These are phyloP conservation scores for Antechinus stuartii DNA, from an alignment of 2,113 vertebrate genomes.

Conservation along the genomic window DNA sequence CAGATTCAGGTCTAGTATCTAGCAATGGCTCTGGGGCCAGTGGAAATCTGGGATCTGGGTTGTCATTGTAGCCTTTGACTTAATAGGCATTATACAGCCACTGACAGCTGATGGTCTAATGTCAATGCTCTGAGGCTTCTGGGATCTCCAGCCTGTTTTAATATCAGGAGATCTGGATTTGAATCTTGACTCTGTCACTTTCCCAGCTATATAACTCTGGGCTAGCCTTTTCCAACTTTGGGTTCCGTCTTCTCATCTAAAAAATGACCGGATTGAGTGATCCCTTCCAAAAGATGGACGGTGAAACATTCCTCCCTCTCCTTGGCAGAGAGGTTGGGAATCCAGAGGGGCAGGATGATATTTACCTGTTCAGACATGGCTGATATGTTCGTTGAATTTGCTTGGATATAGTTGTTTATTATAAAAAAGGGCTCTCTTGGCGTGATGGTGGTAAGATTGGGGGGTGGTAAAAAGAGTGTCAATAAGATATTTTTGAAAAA, in stretches of 20 bases:
- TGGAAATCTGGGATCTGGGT: neutral
- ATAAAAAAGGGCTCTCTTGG: neutral
- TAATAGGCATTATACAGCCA: neutral
- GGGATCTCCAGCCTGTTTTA: neutral
- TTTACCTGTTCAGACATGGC: neutral
- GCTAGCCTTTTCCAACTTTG: neutral
- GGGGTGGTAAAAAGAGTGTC: neutral
- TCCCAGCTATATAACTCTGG: neutral
- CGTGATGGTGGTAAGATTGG: neutral
- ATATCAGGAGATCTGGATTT: neutral
- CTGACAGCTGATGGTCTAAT: neutral
- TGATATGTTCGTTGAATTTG: neutral
- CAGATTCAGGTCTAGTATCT: neutral
- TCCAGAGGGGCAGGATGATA: neutral
- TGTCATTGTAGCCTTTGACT: neutral
- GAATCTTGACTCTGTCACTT: neutral
- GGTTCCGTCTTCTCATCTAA: neutral
- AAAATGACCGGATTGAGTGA: neutral
- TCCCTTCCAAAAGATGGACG: neutral
- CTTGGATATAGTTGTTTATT: neutral
- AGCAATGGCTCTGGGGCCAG: neutral
- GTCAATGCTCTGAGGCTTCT: neutral
- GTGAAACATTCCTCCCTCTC: neutral
- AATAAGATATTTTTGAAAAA: neutral
- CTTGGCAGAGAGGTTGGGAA: neutral